Evolutionary conservation across 2,888 invertebrate species (phyloP).

Genomic region (Drosophila monieri): DNA sequence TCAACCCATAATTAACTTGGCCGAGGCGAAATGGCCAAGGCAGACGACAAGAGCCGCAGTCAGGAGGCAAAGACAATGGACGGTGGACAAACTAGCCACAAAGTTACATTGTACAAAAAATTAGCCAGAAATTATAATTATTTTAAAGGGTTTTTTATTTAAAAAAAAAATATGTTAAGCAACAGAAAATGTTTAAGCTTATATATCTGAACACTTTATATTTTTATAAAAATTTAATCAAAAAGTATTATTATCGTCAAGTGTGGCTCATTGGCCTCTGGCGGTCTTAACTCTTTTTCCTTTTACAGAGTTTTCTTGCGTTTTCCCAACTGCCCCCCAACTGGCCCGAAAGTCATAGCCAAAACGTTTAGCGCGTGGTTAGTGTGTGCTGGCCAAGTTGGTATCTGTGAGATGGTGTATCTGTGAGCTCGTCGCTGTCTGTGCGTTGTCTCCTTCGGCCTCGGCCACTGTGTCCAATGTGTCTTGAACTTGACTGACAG

Average conservation of each 20-base stretch:
- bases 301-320: conserved; percentile 8
- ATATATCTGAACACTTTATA: neutral
- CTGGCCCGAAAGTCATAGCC: conserved; percentile 21
- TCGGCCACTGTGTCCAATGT: conserved; percentile 45
- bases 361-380: conserved; percentile 15
- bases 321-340: conserved; percentile 5
- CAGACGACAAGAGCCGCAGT: conserved; percentile 59
- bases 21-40: conserved; percentile 48
- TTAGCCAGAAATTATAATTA: neutral
- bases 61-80: conserved; percentile 6
- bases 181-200: neutral
- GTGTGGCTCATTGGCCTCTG: conserved; percentile 5
- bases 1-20: conserved; percentile 79
- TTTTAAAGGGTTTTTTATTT: neutral
- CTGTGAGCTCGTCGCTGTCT: conserved; percentile 14
- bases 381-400: neutral
- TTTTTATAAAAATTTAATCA: neutral
- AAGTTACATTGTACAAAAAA: neutral
- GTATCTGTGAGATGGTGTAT: neutral
- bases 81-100: neutral
- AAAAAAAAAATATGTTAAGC: neutral
- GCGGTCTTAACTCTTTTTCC: conserved; percentile 13
- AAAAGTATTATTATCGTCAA: neutral
- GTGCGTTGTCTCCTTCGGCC: conserved; percentile 38
- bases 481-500: conserved; percentile 62